These are phyloP conservation scores for Xestia rhomboidea DNA, from an alignment of 2,888 invertebrate genomes.

Conservation along the genomic window DNA sequence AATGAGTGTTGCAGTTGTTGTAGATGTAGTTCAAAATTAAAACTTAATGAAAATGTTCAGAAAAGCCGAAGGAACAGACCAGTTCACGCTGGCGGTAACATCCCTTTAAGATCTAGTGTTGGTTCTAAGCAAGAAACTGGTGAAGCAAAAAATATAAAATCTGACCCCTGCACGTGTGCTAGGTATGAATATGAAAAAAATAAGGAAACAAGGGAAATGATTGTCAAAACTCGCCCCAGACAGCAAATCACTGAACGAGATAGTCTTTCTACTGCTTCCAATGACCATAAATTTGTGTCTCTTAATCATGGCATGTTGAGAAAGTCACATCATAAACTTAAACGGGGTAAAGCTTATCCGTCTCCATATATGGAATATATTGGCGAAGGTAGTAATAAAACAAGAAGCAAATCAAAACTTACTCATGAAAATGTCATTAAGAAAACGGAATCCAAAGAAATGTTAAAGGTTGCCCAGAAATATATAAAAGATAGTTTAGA, in stretches of 20 bases:
- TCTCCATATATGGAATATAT: slow-evolving; percentile 62
- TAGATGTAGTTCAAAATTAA: slow-evolving; percentile 71
- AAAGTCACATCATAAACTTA: slow-evolving; percentile 69
- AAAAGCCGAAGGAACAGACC: slow-evolving; percentile 63
- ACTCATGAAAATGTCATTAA: background rate
- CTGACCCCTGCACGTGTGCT: slow-evolving; percentile 80
- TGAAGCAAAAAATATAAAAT: slow-evolving; percentile 74
- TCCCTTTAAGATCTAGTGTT: slow-evolving; percentile 64
- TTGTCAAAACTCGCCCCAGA: slow-evolving; percentile 56
- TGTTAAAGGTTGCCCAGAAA: slow-evolving; percentile 14
- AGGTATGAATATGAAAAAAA: slow-evolving; percentile 66
- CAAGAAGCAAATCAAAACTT: slow-evolving; percentile 22
- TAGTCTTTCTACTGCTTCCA: background rate
- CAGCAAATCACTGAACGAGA: slow-evolving; percentile 23
- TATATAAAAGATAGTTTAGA: slow-evolving; percentile 13
- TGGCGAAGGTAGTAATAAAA: slow-evolving; percentile 46
- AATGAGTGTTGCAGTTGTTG: slow-evolving; percentile 80
- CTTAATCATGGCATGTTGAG: slow-evolving; percentile 42
- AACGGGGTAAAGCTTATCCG: slow-evolving; percentile 59
- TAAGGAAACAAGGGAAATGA: slow-evolving; percentile 56
- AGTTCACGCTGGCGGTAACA: slow-evolving; percentile 40
- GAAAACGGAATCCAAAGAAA: slow-evolving; percentile 19
- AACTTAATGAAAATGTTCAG: slow-evolving; percentile 44
- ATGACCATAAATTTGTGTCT: slow-evolving; percentile 32
- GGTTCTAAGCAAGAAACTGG: slow-evolving; percentile 58